These are phyloP conservation scores for Willowsia nigromaculata DNA, from an alignment of 2,888 invertebrate genomes.

Conservation along the genomic window DNA sequence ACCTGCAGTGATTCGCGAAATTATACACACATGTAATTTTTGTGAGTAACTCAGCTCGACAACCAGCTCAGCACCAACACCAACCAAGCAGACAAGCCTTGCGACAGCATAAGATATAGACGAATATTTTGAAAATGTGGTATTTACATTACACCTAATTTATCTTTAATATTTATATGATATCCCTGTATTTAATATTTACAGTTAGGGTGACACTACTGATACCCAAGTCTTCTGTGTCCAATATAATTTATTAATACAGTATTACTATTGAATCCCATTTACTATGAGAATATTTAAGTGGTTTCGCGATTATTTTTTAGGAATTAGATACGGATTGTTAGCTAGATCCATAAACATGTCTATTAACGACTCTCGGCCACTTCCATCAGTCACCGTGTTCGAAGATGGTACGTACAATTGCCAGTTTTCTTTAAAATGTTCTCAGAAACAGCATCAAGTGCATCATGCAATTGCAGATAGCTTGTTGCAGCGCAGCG, in stretches of 20 bases:
- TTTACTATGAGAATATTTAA: slow-evolving; percentile 44
- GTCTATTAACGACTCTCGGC: slow-evolving; percentile 18
- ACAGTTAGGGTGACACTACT: background rate
- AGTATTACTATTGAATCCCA: background rate
- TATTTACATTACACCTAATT: slow-evolving; percentile 2
- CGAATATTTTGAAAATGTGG: slow-evolving; percentile 34
- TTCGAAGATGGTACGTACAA: slow-evolving; percentile 40
- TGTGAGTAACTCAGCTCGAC: slow-evolving; percentile 15
- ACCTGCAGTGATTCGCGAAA: slow-evolving; percentile 58
- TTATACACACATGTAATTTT: slow-evolving; percentile 27
- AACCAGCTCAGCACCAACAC: background rate
- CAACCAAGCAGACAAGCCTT: slow-evolving; percentile 18
- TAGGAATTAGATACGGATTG: slow-evolving; percentile 53
- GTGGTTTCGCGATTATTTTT: slow-evolving; percentile 60
- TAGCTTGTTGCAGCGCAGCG: background rate
- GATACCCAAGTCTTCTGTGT: background rate
- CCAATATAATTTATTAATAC: background rate
- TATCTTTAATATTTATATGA: background rate
- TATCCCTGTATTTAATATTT: background rate
- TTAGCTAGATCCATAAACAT: slow-evolving; percentile 43
- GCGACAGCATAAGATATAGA: slow-evolving; percentile 11
- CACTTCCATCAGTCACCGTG: slow-evolving; percentile 5
- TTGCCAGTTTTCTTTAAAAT: background rate
- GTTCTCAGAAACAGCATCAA: background rate
- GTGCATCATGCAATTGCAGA: background rate